Evolutionary conservation across 1,140 invertebrate species (phyloP).

Genomic region (Pseudachorutes palmiensis): DNA sequence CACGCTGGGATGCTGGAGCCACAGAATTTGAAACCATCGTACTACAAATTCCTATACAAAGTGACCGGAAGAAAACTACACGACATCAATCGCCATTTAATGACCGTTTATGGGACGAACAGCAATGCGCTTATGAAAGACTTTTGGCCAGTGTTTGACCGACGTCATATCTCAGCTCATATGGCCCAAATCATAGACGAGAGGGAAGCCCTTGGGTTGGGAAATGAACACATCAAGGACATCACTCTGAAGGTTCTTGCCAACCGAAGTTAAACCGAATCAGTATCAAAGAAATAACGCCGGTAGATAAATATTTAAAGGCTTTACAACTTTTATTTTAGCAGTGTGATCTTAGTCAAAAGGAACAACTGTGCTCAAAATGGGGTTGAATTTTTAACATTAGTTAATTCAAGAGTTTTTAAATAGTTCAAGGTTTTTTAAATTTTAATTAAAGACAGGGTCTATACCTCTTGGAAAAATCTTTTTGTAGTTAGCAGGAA

Average conservation of each 20-base stretch:
- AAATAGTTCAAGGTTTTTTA: too few species aligned
- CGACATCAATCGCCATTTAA: slow-evolving; percentile 34
- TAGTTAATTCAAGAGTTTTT: too few species aligned
- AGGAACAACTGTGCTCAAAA: too few species aligned
- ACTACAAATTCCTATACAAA: slow-evolving; percentile 69
- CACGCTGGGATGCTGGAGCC: slow-evolving; percentile 72
- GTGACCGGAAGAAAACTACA: slow-evolving; percentile 57
- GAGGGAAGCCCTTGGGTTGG: slow-evolving; percentile 17
- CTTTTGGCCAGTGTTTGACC: slow-evolving; percentile 31
- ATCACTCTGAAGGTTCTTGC: slow-evolving; percentile 21
- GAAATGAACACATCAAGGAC: slow-evolving; percentile 30
- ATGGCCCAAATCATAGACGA: slow-evolving; percentile 28
- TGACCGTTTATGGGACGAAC: slow-evolving; percentile 29
- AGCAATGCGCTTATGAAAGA: slow-evolving; percentile 31
- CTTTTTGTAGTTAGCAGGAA: slow-evolving; percentile 4
- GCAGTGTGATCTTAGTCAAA: too few species aligned
- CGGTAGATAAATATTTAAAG: too few species aligned
- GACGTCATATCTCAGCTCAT: slow-evolving; percentile 23
- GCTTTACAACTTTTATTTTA: too few species aligned
- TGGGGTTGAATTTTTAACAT: too few species aligned
- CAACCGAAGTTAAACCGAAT: background rate
- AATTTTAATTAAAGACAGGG: too few species aligned
- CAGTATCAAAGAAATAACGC: background rate
- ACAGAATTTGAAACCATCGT: slow-evolving; percentile 66
- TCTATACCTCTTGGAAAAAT: background rate